Evolutionary conservation across 2,888 invertebrate genomes (phyloP), one percentile per base, ranked within the genome.

Genomic region (Amiota communis): DNA sequence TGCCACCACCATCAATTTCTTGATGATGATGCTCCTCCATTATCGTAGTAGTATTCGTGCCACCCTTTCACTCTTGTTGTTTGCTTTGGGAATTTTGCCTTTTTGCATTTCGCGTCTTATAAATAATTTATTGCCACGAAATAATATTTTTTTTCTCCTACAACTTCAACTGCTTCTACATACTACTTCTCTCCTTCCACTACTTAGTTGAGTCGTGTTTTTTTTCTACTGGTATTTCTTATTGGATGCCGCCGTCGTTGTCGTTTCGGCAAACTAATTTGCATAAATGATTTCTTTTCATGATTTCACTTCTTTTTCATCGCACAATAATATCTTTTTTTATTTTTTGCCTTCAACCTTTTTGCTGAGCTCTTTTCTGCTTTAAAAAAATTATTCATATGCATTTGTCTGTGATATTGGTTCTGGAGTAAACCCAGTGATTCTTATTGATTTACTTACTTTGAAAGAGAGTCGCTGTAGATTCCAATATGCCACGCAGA

Each of bases 401-500:
- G 78, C 72, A 76, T 76, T 68, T 46, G 20, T 49, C 13, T 56
- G 36, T 49, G 47, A 4, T 36, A 36, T 36, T 36, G 36, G 36
- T 36, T 36, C 36, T 36, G 36, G 6, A 36, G 36, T 36, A 36
- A 36, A 4, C 12, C 53, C 53, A 51, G 12, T 8, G 53, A 51
- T 51, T 3, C 12, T 8, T 51, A 51, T 63, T 63, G 17, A 61
- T 70, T 63, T 69, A 90, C 92, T 92, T 90, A 96, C 96, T 94
- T 92, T 94, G 94, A 83, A 96, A 91, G 75, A 93, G 93, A 82
- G 92, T 91, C 80, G 94, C 93, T 49, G 95, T 95, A 69, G 93
- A 93, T 78, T 94, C 92, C 79, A 96, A 91, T 75, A 95, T 91
- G 79, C 95, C 95, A 79, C 94, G 93, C 75, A 95, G 92, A 80